Base-by-base conservation (phyloP, 1,140 invertebrate species). In the Campoletis sonorensis region DNA sequence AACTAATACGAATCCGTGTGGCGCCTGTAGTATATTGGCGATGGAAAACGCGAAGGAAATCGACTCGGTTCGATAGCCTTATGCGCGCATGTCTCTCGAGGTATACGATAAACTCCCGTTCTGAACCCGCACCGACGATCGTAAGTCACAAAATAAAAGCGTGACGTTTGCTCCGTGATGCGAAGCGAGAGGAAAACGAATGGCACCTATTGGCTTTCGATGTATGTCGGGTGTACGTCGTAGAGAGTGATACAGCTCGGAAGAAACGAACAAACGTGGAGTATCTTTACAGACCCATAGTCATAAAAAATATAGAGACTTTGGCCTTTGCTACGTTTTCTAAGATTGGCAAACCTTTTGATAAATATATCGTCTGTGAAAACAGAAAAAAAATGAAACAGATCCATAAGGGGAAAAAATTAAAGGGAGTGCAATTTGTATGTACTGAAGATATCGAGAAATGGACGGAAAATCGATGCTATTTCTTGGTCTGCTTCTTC, bases 1-100 rank as follows among this genome's bases (percentile, higher is more conserved):
- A 75, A 23, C n/a, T 51, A 54, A 23, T 58, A 23, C 54, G 33
- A 75, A 15, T 33, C 68, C 15, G 11, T 13, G 40, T 13, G 40
- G 8, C 40, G 40, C 11, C 40, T 11, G 40, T 10, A 45, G 40
- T 45, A 45, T 45, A 45, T 45, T 45, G 40, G 4, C 73, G 27
- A 77, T 77, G 49, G 73, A 77, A 77, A 77, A 77, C 73, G 51
- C 54, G 73, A 64, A 77, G 54, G 27, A 77, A 77, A 77, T 75
- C 49, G 45, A 77, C 26, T 72, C 45, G 23, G 54, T 23, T 30
- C 54, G 23, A 16, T 18, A 16, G 54, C 15, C 40, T 54, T 15
- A 1, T 7, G 23, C 49, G 70, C 23, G 61, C 21, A 10, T 23
- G 27, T 72, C 1, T 45, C 70, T 49, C 33, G n/a, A 37, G 33